Evolutionary conservation across 2,888 invertebrate genomes (phyloP), one percentile per base, ranked within the genome.

Genomic region (Acleris cristana): DNA sequence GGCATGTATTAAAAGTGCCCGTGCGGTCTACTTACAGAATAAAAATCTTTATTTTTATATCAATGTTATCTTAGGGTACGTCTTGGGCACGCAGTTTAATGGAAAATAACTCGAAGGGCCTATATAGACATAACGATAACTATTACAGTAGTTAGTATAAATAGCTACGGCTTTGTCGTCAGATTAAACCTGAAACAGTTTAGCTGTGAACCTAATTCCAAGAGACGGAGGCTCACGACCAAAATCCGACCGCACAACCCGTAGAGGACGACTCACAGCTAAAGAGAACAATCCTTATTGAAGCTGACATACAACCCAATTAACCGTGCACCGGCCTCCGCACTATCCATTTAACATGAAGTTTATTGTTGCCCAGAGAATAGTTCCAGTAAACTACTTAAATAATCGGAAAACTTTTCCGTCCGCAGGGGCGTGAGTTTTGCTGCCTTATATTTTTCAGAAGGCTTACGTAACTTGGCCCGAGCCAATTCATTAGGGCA

Each of bases 371-470:
- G 69, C 72, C 78, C 71, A 70, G 79, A 79, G 80, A 79, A 51
- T 23, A 74, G 74, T 76, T 76, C 78, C 73, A 76, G 78, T 74
- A 73, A 69, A 76, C 74, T 77, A 81, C 80, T 80, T 78, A 74
- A 75, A 73, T 78, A 85, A 84, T 81, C 78, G 81, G 78, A 79
- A 83, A 85, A 84, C 74, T 85, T 82, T 80, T 71, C 73, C 64
- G 70, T 76, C 78, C 72, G 62, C 56, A 66, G 72, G 74, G 74
- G 67, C 59, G 52, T 26, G 65, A 56, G 65, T 45, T 52, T 45
- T 57, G 14, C 45, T 53, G 21, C 40, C 53, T 54, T 40, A 26
- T 58, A 53, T 53, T 67, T 57, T 58, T 67, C 57, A 44, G 21
- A 34, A 52, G 40, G 23, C 23, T 53, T 59, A 54, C 30, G 45